Evolutionary conservation across 2,888 invertebrate genomes (phyloP).

Genomic region (Mesoligia furuncula): DNA sequence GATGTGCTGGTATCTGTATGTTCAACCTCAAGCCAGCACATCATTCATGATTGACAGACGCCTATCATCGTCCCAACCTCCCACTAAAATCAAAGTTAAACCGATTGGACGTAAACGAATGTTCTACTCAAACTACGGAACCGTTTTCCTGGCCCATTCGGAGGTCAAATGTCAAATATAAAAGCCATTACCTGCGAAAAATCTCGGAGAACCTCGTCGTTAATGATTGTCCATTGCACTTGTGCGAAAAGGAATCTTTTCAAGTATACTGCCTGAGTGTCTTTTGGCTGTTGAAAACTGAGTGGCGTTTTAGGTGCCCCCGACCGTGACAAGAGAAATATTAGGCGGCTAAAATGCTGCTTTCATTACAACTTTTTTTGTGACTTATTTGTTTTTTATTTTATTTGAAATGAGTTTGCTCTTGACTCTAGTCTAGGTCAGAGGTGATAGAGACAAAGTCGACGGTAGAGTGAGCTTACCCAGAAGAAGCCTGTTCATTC

Average conservation of each 20-base stretch:
- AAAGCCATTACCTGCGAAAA: slow-evolving; percentile 68
- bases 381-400: no score
- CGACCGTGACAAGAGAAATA: slow-evolving; percentile 68
- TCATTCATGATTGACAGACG: slow-evolving; percentile 15
- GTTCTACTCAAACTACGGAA: slow-evolving; percentile 50
- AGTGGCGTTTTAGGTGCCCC: slow-evolving; percentile 71
- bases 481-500: no score
- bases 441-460: no score
- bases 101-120: slow-evolving; percentile 34
- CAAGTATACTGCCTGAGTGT: slow-evolving; percentile 73
- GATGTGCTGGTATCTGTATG: no score
- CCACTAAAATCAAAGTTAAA: slow-evolving; percentile 40
- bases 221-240: slow-evolving; percentile 75
- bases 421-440: no score
- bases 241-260: slow-evolving; percentile 72
- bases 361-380: neutral
- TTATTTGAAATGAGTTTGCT: no score
- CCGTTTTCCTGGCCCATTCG: slow-evolving; percentile 55
- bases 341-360: slow-evolving; percentile 69
- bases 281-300: slow-evolving; percentile 72
- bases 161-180: slow-evolving; percentile 66
- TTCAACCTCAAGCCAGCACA: neutral
- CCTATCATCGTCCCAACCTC: slow-evolving; percentile 22
- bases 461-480: no score
- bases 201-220: slow-evolving; percentile 53